Base-by-base conservation (phyloP, 2,797 vertebrate genomes). In the Enteromius fasciolatus region DNA sequence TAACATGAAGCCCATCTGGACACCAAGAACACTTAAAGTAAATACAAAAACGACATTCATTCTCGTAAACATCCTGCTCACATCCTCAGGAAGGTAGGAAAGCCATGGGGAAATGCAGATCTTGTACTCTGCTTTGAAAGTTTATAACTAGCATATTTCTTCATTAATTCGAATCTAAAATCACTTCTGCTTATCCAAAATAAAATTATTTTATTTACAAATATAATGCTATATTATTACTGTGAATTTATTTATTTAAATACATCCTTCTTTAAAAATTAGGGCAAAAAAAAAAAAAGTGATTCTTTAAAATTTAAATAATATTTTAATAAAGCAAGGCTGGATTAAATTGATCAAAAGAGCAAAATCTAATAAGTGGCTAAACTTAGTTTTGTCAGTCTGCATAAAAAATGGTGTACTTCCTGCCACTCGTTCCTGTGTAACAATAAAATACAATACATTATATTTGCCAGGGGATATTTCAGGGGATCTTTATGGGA, bases 21-120 rank as follows among this genome's bases (percentile, higher is more conserved):
- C 15, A 59, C 7, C 18, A 33, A 44, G 33, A 28, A 7, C 18
- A 14, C 20, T 52, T 73, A 4, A 61, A 41, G 20, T 15, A 70
- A 69, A 59, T 11, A 72, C 6, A 33, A 36, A 36, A 36, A 36
- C 2, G 3, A 15, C 48, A 54, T 74, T 74, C 31, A n/a, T 2
- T 74, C 31, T 54, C 18, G n/a, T 23, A 74, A 54, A 74, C 72
- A 54, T 74, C 70, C 70, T 36, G 31, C 3, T 54, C 31, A 74
- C 72, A 15, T 74, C 28, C 72, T 54, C 31, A 54, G 72, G 72
- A 74, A 74, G 31, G 50, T 54, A 52, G 52, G 17, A n/a, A 52
- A 20, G 17, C 46, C 46, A 31, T 6, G 69, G 5, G 69, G 18
- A 28, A 52, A 33, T 2, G 11, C 23, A 31, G 25, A 50, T 52